Conservation (phyloP, 1,140 invertebrate genomes). For the Atopsyche davidsoni region DNA sequence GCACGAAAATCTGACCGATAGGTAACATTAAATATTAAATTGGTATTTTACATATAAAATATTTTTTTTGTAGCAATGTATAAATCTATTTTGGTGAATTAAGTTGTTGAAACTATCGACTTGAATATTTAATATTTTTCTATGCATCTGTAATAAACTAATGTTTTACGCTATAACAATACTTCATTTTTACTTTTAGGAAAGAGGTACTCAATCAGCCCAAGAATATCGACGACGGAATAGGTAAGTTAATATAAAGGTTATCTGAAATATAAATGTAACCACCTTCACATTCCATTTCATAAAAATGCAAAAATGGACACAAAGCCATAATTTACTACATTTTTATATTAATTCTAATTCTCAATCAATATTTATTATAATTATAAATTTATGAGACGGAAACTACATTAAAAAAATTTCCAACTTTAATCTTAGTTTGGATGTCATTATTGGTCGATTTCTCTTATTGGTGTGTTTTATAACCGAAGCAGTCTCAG, state of each 20-base stretch:
- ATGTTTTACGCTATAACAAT: not conserved
- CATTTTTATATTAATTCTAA: not conserved
- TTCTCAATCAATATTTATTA: not conserved
- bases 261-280: too few species aligned
- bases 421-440: not conserved
- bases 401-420: not conserved
- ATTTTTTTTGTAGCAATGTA: too few species aligned
- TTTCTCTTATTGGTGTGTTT: too few species aligned
- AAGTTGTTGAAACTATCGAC: too few species aligned
- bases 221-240: conserved; percentile 53
- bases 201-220: conserved; percentile 54
- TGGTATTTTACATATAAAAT: too few species aligned
- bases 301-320: not conserved
- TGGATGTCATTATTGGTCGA: too few species aligned
- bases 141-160: conserved; percentile 33
- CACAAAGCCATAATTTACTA: not conserved
- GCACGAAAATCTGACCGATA: too few species aligned
- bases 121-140: too few species aligned
- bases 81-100: too few species aligned
- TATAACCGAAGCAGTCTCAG: too few species aligned
- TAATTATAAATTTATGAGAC: not conserved
- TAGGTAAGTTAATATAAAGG: conserved; percentile 63
- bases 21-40: too few species aligned
- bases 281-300: not conserved
- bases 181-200: conserved; percentile 35